Evolutionary conservation across 2,797 vertebrate species (phyloP), one percentile per base, ranked within the genome.

Genomic region (Centropyge bicolor): DNA sequence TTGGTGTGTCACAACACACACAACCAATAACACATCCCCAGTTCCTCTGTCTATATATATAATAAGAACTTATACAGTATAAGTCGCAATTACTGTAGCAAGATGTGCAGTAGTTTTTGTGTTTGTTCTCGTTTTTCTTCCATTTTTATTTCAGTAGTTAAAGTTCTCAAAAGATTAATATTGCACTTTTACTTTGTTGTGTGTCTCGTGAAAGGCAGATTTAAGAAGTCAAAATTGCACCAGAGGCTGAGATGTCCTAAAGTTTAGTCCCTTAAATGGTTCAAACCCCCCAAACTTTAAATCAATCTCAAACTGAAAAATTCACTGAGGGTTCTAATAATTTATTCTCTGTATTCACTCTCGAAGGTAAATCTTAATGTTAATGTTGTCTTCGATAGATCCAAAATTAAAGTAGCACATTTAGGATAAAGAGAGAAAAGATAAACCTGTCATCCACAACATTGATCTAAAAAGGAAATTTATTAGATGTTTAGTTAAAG

Each of bases 401-500:
- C 27, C 27, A 74, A 24, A 59, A n/a, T 16, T 1, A 63, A 41
- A 55, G 3, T 24, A 43, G 49, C n/a, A 20, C 7, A 48, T 1
- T 40, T 45, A 52, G 22, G 20, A 64, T 27, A 56, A 9, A 64
- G 17, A 61, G 20, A 31, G 41, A 17, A 63, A 63, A 68, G 5
- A 52, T 51, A 24, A 51, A 35, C 48, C 14, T 36, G 10, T 64
- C 24, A 61, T 22, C 8, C 10, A 12, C 7, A 3, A 61, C 19
- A n/a, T 43, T 1, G 14, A n/a, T 59, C 43, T 12, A 31, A 22
- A 41, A 46, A 36, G 6, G 4, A 65, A 14, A 17, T 51, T 48
- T 59, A 35, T 64, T 35, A 46, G 16, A 59, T 64, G 36, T 69
- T 45, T 22, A 55, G n/a, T 67, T 19, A 59, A n/a, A 64, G 40